Percentiles rank a stretch among this genome's conserved stretches.
Conservation (phyloP, 2,797 vertebrate species). For the Chaunax sp. region DNA sequence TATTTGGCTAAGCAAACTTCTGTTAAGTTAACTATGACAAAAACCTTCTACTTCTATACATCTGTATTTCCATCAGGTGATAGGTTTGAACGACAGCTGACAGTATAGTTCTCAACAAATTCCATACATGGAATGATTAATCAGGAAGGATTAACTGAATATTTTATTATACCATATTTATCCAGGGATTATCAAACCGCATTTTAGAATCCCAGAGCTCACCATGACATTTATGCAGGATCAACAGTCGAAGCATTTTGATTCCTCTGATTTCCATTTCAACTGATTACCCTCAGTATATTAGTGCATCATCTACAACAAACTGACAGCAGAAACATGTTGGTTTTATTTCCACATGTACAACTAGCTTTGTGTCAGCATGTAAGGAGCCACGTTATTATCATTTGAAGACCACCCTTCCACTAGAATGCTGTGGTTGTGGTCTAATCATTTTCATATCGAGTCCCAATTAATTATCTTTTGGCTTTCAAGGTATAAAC, state of each 20-base stretch:
- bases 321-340: constrained; percentile 25
- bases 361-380: constrained; percentile 13
- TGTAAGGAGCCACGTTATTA: too few species aligned
- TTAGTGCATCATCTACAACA: constrained; percentile 23
- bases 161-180: constrained; percentile 42
- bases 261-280: constrained; percentile 43
- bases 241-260: constrained; percentile 40
- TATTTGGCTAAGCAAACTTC: constrained; percentile 25
- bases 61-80: constrained; percentile 48
- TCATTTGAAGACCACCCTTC: too few species aligned
- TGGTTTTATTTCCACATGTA: too few species aligned
- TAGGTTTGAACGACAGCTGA: constrained; percentile 45
- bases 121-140: constrained; percentile 52
- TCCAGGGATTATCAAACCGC: constrained; percentile 60
- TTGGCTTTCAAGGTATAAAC: not conserved
- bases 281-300: constrained; percentile 31
- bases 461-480: not conserved
- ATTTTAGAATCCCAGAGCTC: constrained; percentile 38
- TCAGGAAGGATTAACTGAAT: constrained; percentile 48
- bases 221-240: constrained; percentile 46
- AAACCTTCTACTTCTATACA: constrained; percentile 30
- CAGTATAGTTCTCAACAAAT: constrained; percentile 52
- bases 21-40: constrained; percentile 26
- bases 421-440: too few species aligned
- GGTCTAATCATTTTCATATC: not conserved